Conservation (phyloP, 2,113 vertebrate genomes). For the Apaloderma vittatum region DNA sequence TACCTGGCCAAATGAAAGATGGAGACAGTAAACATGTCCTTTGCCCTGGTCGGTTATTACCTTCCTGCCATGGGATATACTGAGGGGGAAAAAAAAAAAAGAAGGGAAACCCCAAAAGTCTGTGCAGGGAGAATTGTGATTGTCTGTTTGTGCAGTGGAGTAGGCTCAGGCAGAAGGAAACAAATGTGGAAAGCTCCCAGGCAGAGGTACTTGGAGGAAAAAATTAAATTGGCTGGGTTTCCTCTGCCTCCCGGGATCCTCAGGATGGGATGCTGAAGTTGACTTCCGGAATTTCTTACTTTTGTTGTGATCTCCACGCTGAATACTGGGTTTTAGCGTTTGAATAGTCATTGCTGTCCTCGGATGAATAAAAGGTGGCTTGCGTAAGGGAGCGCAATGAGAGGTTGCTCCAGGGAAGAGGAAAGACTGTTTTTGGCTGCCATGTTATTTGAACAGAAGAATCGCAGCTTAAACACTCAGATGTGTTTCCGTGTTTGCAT, state of each 20-base stretch:
- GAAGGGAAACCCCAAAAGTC: fast-evolving
- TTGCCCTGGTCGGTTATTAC: background rate
- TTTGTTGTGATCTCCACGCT: background rate
- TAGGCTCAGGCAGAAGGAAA: background rate
- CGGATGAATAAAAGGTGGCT: background rate
- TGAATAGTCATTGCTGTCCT: background rate
- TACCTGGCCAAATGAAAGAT: background rate
- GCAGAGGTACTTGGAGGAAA: background rate
- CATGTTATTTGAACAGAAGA: slow-evolving; percentile 42
- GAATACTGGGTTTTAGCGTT: background rate
- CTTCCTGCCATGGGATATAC: background rate
- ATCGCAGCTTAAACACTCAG: background rate
- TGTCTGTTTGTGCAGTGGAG: background rate
- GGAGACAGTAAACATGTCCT: slow-evolving; percentile 4
- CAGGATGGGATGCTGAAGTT: background rate
- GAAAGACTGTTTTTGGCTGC: slow-evolving; percentile 49
- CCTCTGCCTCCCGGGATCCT: background rate
- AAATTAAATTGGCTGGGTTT: background rate
- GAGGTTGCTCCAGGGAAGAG: slow-evolving; percentile 33
- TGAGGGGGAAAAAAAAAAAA: background rate
- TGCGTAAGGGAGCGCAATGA: background rate
- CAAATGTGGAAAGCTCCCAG: background rate
- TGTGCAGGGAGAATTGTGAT: background rate
- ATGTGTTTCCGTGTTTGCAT: slow-evolving; percentile 49
- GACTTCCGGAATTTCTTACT: background rate